phyloP scores from a whole-genome alignment of 2,888 invertebrate genomes.

The Oegoconia quadripuncta region DNA sequence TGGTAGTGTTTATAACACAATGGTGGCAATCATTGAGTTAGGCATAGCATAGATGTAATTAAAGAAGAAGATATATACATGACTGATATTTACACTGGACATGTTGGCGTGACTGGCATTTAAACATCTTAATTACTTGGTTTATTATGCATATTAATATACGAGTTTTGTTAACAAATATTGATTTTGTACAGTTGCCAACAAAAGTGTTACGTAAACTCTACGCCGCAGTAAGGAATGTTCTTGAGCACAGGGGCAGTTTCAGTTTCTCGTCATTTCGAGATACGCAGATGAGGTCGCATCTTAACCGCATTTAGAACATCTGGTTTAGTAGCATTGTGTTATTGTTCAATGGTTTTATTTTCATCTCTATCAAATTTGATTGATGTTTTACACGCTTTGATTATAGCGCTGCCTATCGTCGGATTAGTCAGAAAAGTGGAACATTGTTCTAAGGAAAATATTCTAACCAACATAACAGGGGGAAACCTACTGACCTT shows the following conservation, averaged over 20 bases:
- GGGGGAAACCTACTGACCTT: too few species aligned
- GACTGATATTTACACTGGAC: neutral
- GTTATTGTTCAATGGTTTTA: neutral
- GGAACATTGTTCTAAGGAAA: too few species aligned
- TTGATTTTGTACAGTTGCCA: slow-evolving; percentile 16
- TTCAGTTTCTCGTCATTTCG: neutral
- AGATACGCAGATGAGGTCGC: neutral
- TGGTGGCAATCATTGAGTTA: slow-evolving; percentile 4
- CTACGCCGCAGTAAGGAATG: too few species aligned
- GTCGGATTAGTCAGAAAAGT: too few species aligned
- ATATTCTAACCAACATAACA: too few species aligned
- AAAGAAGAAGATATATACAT: neutral
- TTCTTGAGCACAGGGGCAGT: neutral
- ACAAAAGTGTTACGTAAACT: slow-evolving; percentile 12
- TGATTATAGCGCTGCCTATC: too few species aligned
- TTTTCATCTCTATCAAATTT: too few species aligned
- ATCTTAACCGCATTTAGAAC: slow-evolving; percentile 1
- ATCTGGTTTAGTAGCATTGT: slow-evolving; percentile 1
- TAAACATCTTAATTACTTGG: neutral
- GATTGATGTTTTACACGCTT: too few species aligned
- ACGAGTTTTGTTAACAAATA: slow-evolving; percentile 1
- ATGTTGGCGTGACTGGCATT: neutral
- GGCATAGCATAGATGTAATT: neutral
- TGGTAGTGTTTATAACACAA: slow-evolving; percentile 15
- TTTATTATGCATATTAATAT: neutral